Percentiles rank a stretch among this genome's conserved stretches.
These are phyloP conservation scores for Antigone vipio DNA, from an alignment of 2,113 vertebrate genomes.

Conservation along the genomic window DNA sequence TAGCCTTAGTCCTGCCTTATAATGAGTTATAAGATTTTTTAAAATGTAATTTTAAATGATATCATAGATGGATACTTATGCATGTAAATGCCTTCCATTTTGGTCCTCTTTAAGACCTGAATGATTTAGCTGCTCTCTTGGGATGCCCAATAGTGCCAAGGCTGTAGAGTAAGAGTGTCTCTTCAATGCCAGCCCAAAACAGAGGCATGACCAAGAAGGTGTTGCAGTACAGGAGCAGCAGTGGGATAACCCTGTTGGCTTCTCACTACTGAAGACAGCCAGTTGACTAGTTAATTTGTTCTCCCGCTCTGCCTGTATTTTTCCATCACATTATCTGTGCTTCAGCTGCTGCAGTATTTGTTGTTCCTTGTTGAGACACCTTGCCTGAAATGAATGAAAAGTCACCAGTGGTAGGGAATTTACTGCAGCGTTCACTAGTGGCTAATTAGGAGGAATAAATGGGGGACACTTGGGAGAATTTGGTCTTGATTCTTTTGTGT, in stretches of 20 bases:
- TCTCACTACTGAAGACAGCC: neutral
- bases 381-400: neutral
- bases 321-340: neutral
- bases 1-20: neutral
- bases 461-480: neutral
- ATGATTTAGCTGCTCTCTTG: neutral
- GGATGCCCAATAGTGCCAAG: neutral
- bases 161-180: neutral
- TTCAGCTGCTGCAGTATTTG: neutral
- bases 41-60: neutral
- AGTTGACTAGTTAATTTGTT: neutral
- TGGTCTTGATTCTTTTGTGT: neutral
- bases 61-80: neutral
- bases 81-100: neutral
- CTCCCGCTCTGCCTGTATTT: neutral
- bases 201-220: neutral
- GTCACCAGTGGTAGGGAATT: neutral
- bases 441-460: neutral
- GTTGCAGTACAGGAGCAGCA: neutral
- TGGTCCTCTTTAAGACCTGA: neutral
- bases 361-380: neutral
- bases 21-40: neutral
- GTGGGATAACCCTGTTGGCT: neutral
- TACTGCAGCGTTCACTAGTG: neutral
- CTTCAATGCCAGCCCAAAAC: neutral